Conservation (phyloP, 2,113 vertebrate species). For the Chionis minor region DNA sequence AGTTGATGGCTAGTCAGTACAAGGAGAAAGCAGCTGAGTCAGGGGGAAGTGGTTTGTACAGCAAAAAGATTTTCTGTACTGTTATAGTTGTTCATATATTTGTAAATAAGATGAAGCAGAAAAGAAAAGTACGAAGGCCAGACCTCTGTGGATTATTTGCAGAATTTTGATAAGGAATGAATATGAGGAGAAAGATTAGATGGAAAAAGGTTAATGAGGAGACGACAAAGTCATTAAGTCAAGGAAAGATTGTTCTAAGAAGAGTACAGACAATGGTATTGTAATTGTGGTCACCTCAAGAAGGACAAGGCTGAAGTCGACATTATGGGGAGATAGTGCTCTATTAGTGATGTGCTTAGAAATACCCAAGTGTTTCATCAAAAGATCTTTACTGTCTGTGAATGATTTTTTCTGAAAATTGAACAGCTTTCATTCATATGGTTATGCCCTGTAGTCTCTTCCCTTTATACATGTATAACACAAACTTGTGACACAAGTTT, state of each 20-base stretch:
- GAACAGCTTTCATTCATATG: background rate
- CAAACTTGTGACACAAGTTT: background rate
- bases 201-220: background rate
- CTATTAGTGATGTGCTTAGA: background rate
- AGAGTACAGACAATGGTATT: background rate
- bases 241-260: background rate
- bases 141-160: background rate
- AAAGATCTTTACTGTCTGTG: background rate
- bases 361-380: background rate
- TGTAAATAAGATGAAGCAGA: background rate
- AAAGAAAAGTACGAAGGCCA: background rate
- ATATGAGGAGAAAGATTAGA: background rate
- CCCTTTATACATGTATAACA: background rate
- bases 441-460: background rate
- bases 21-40: background rate
- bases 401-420: background rate
- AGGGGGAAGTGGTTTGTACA: background rate
- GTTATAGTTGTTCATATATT: background rate
- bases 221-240: background rate
- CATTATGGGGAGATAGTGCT: background rate
- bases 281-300: background rate
- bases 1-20: background rate
- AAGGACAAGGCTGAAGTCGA: rapidly evolving
- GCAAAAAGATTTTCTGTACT: background rate
- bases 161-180: background rate